A percentile compares a stretch with the other conserved stretches of the same genome.
phyloP scores from a whole-genome alignment of 2,113 vertebrate genomes.

The Leptocoma aspasia region DNA sequence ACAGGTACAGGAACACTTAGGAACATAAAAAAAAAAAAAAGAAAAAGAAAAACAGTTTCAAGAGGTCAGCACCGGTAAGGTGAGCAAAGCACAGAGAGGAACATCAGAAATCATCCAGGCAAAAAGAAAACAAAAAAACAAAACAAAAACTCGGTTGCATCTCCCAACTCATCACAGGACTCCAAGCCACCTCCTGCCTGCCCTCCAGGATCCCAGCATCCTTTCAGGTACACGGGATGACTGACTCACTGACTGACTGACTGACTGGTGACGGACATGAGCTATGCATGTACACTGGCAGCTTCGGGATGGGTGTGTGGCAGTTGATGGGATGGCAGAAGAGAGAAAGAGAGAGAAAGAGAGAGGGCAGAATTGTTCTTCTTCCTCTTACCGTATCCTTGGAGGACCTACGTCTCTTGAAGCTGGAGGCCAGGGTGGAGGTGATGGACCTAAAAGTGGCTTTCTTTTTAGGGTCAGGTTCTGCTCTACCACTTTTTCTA shows the following conservation, averaged over 20 bases:
- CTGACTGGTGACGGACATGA: slow-evolving; percentile 77
- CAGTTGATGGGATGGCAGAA: slow-evolving; percentile 77
- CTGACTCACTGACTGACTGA: slow-evolving; percentile 71
- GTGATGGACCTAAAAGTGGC: slow-evolving; percentile 99
- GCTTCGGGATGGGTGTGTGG: slow-evolving; percentile 78
- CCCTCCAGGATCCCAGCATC: slow-evolving; percentile 52
- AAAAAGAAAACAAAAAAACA: slow-evolving; percentile 45
- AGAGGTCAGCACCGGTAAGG: slow-evolving; percentile 52
- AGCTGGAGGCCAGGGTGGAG: slow-evolving; percentile 99
- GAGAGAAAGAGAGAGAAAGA: slow-evolving; percentile 72
- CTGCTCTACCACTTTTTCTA: slow-evolving; percentile 99
- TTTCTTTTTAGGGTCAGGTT: slow-evolving; percentile 99
- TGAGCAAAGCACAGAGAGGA: slow-evolving; percentile 63
- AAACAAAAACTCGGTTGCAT: slow-evolving; percentile 51
- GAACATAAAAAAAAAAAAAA: slow-evolving; percentile 18
- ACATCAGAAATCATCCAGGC: slow-evolving; percentile 61
- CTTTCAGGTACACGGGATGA: slow-evolving; percentile 59
- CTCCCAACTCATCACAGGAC: slow-evolving; percentile 65
- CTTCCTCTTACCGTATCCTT: slow-evolving; percentile 99
- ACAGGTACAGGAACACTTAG: slow-evolving; percentile 71
- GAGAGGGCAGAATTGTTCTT: slow-evolving; percentile 86
- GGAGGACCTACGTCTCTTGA: slow-evolving; percentile 99
- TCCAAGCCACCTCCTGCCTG: slow-evolving; percentile 53
- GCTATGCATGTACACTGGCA: slow-evolving; percentile 75
- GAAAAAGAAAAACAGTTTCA: too few species aligned